Conservation (phyloP, 2,888 invertebrate genomes). For the Thecocarcelia acutangulata region DNA sequence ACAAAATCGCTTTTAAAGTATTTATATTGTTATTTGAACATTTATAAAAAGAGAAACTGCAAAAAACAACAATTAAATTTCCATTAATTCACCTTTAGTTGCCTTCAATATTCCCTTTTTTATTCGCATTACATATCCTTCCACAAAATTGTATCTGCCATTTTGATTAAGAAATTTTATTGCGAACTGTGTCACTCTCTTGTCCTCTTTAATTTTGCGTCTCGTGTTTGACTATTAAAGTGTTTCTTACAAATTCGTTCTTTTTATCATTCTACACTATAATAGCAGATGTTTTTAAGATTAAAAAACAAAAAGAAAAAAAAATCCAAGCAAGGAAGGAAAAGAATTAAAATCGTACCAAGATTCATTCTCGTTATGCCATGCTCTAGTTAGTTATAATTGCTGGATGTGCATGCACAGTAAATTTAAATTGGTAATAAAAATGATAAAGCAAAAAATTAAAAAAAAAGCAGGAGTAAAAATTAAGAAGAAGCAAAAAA, state of each 20-base stretch:
- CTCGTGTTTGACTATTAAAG: constrained; percentile 4
- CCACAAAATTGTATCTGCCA: constrained; percentile 9
- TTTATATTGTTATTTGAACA: no score
- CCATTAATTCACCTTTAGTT: background rate
- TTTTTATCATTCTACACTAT: background rate
- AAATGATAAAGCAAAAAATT: constrained; percentile 37
- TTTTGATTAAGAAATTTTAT: constrained; percentile 46
- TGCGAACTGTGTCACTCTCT: background rate
- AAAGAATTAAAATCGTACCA: constrained; percentile 40
- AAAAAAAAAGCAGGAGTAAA: background rate
- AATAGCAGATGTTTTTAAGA: constrained; percentile 25
- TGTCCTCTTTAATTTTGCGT: background rate
- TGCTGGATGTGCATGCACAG: constrained; percentile 53
- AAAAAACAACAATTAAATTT: background rate
- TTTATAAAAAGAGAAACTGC: no score
- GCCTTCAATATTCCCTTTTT: background rate
- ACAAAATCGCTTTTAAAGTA: no score
- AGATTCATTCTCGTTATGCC: constrained; percentile 31
- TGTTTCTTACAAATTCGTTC: background rate
- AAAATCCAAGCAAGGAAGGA: no score
- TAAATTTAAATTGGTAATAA: constrained; percentile 65
- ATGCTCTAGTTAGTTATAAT: constrained; percentile 56
- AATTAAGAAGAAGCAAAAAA: constrained; percentile 6
- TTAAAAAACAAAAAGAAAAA: constrained; percentile 20
- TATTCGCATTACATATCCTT: background rate